These are phyloP conservation scores for Scolopax rusticola DNA, from an alignment of 2,797 vertebrate genomes.

Conservation along the genomic window DNA sequence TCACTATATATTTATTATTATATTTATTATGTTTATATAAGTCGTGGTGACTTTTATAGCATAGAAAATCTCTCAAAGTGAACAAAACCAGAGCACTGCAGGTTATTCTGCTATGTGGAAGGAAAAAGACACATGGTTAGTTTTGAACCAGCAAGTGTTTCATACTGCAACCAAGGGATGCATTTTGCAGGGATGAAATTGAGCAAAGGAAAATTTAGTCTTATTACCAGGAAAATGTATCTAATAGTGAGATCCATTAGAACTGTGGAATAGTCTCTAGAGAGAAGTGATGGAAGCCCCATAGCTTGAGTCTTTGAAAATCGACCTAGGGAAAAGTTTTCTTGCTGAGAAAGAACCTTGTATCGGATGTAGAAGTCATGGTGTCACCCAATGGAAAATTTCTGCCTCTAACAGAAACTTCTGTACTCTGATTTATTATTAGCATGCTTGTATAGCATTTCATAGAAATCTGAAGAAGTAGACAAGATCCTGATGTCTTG, in stretches of 20 bases:
- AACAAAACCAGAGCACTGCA: not conserved
- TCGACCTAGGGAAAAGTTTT: not conserved
- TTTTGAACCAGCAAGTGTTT: slow-evolving; percentile 50
- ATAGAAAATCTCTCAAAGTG: not conserved
- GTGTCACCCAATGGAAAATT: not conserved
- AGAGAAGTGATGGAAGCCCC: slow-evolving; percentile 17
- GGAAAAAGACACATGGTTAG: slow-evolving; percentile 19
- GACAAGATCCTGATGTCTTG: slow-evolving; percentile 70
- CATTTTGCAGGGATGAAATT: slow-evolving; percentile 48
- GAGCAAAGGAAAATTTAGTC: slow-evolving; percentile 55
- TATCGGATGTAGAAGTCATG: not conserved
- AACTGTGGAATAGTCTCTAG: slow-evolving; percentile 47
- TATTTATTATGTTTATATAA: too few species aligned
- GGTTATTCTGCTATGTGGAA: slow-evolving; percentile 4
- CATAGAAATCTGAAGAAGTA: not conserved
- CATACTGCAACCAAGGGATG: slow-evolving; percentile 49
- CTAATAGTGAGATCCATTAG: slow-evolving; percentile 41
- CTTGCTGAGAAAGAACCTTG: not conserved
- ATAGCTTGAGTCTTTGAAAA: not conserved
- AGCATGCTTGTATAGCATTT: not conserved
- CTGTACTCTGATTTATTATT: not conserved
- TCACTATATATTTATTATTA: too few species aligned
- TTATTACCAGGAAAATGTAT: slow-evolving; percentile 50
- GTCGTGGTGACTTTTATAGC: not conserved
- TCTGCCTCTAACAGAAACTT: not conserved